Evolutionary conservation across 2,888 invertebrate genomes (phyloP).

Genomic region (Nezara viridula): DNA sequence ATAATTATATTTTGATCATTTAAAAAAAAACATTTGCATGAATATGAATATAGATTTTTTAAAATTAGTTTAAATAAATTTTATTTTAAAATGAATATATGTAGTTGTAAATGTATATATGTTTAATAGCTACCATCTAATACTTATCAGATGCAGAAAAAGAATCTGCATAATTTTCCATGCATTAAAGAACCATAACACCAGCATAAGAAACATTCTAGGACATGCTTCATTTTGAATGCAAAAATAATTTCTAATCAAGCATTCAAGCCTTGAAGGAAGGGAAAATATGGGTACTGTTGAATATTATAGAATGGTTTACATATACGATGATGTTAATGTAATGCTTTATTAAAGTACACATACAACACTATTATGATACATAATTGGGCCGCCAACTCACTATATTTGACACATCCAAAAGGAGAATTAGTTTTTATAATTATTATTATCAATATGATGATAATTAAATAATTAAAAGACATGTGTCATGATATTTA

Average conservation of each 20-base stretch:
- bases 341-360: background rate
- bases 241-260: conserved; percentile 31
- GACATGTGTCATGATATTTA: background rate
- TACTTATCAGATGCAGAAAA: conserved; percentile 2
- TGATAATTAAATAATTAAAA: background rate
- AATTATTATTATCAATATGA: background rate
- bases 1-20: background rate
- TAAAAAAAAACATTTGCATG: background rate
- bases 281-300: background rate
- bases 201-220: conserved; percentile 21
- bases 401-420: background rate
- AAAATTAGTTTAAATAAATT: background rate
- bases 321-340: background rate
- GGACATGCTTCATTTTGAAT: conserved; percentile 37
- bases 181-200: conserved; percentile 39
- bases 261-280: conserved; percentile 9
- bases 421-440: background rate
- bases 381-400: background rate
- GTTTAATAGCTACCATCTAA: conserved; percentile 41
- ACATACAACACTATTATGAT: background rate
- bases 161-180: conserved; percentile 25
- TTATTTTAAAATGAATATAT: background rate
- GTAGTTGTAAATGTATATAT: conserved; percentile 30
- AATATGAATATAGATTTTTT: background rate
- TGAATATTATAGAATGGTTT: background rate